Percentiles rank a stretch among this genome's conserved stretches.
These are phyloP conservation scores for Dipodomys ordii DNA, from an alignment of 2,113 vertebrate genomes.

Conservation along the genomic window DNA sequence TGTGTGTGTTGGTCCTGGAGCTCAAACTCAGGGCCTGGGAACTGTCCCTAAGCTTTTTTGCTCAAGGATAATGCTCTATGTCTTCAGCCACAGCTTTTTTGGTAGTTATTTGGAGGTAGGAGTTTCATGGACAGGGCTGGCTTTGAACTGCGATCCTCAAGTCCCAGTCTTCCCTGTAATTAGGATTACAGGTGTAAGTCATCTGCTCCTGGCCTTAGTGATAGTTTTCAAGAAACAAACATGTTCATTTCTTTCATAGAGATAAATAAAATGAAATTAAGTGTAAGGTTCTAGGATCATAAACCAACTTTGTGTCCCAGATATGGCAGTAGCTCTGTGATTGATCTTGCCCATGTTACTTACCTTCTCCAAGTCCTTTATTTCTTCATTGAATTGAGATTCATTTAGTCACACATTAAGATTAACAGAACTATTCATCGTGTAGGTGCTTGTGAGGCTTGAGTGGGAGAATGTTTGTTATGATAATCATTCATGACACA, in stretches of 20 bases:
- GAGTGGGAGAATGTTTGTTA: not conserved
- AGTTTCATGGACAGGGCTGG: too few species aligned
- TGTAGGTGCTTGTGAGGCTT: not conserved
- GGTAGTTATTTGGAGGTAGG: too few species aligned
- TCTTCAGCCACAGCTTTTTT: too few species aligned
- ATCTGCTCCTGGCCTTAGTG: too few species aligned
- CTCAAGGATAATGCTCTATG: too few species aligned
- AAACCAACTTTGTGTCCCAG: not conserved
- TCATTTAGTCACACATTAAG: too few species aligned
- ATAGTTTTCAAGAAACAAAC: not conserved
- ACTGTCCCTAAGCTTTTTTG: too few species aligned
- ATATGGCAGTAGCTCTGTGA: conserved; percentile 10
- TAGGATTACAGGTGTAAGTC: too few species aligned
- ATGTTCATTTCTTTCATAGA: conserved; percentile 36
- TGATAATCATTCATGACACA: not conserved
- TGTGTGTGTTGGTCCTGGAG: too few species aligned
- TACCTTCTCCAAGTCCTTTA: not conserved
- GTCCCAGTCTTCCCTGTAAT: too few species aligned
- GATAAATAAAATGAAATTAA: not conserved
- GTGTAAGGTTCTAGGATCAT: not conserved
- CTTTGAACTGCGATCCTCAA: too few species aligned
- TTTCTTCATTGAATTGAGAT: not conserved
- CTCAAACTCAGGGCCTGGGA: too few species aligned
- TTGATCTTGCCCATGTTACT: not conserved
- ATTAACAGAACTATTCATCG: not conserved